Percentiles rank a stretch among this genome's conserved stretches.
These are phyloP conservation scores for Eubucco bourcierii DNA, from an alignment of 2,113 vertebrate species.

Conservation along the genomic window DNA sequence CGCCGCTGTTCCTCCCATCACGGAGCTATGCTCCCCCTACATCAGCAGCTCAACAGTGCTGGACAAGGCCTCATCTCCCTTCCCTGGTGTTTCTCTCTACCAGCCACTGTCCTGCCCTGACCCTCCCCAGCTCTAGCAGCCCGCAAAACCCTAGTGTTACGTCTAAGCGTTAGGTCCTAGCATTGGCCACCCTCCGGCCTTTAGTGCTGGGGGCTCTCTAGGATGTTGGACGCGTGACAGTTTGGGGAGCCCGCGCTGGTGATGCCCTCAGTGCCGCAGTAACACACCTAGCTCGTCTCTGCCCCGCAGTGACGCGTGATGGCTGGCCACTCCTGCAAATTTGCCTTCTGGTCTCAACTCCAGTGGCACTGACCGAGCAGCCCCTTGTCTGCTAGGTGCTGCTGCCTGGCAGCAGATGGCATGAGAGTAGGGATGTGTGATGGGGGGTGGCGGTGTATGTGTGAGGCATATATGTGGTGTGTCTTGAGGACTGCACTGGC, in stretches of 20 bases:
- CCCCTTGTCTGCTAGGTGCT: not conserved
- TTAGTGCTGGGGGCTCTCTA: accelerated
- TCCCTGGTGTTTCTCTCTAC: too few relatives aligned
- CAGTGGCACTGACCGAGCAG: accelerated
- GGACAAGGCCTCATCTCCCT: not conserved
- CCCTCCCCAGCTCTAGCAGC: too few relatives aligned
- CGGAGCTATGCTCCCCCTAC: not conserved
- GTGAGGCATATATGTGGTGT: not conserved
- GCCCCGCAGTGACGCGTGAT: accelerated
- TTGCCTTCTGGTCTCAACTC: not conserved
- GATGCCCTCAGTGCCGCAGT: not conserved
- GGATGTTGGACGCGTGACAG: accelerated
- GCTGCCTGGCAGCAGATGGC: not conserved
- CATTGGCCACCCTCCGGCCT: accelerated
- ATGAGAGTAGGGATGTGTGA: not conserved
- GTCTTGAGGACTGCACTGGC: not conserved
- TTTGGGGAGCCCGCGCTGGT: not conserved
- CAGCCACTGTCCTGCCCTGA: not conserved
- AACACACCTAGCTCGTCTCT: not conserved
- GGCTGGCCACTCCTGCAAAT: accelerated
- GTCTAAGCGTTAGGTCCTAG: not conserved
- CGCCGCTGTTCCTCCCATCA: too few relatives aligned
- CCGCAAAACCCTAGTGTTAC: accelerated
- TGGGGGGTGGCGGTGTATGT: too few relatives aligned
- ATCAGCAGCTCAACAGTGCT: not conserved